These are phyloP conservation scores for Linnaemya tessellans DNA, from an alignment of 2,888 invertebrate species.

Conservation along the genomic window DNA sequence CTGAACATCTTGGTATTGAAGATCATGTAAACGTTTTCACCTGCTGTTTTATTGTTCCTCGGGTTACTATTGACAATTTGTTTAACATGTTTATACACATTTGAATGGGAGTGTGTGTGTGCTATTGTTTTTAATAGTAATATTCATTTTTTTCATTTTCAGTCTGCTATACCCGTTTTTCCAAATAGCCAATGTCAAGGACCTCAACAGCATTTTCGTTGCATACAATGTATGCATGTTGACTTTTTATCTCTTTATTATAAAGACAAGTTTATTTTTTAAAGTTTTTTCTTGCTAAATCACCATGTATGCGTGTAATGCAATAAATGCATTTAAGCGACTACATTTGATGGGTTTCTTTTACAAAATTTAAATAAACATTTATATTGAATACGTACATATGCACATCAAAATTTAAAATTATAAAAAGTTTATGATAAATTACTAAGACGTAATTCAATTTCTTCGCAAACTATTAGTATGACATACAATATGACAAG, in stretches of 20 bases:
- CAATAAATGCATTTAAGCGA: constrained; percentile 7
- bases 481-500: constrained; percentile 5
- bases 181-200: constrained; percentile 60
- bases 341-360: constrained; percentile 25
- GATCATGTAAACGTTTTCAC: constrained; percentile 15
- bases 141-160: constrained; percentile 6
- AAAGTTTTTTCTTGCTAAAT: neutral
- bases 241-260: constrained; percentile 15
- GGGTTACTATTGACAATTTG: neutral
- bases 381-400: neutral
- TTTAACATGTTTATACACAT: neutral
- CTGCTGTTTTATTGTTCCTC: constrained; percentile 11
- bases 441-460: constrained; percentile 17
- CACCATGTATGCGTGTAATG: neutral
- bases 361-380: neutral
- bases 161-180: constrained; percentile 19
- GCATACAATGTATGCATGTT: neutral
- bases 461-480: constrained; percentile 9
- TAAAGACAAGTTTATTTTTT: constrained; percentile 48
- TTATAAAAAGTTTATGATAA: constrained; percentile 22
- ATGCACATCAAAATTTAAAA: neutral
- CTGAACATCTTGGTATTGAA: neutral
- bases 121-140: constrained; percentile 14
- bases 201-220: constrained; percentile 54
- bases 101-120: neutral